These are phyloP conservation scores for Drosophila lowei DNA, from an alignment of 1,140 invertebrate genomes.

Conservation along the genomic window DNA sequence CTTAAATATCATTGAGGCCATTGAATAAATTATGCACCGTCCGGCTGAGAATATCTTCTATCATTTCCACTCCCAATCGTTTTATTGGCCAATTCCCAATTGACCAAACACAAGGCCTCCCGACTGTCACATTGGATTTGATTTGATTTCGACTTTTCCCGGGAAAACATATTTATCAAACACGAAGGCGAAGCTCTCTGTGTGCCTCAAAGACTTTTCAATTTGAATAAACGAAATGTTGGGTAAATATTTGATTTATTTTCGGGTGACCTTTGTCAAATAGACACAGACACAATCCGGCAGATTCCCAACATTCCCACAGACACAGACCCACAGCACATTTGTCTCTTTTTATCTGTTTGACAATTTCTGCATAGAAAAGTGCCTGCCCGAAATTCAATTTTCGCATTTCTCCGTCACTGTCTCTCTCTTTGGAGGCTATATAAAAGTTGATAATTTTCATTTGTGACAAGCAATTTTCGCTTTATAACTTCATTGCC, in stretches of 20 bases:
- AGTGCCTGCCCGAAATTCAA: conserved; percentile 55
- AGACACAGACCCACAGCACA: conserved; percentile 28
- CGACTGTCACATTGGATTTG: conserved; percentile 39
- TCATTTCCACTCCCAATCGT: conserved; percentile 32
- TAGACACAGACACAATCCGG: conserved; percentile 31
- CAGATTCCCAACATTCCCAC: conserved; percentile 6
- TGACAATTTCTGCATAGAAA: conserved; percentile 23
- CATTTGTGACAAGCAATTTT: conserved; percentile 72
- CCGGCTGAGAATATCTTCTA: conserved; percentile 15
- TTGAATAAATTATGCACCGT: conserved; percentile 41
- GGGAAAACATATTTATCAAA: conserved; percentile 69
- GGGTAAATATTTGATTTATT: conserved; percentile 79
- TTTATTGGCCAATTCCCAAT: conserved; percentile 51
- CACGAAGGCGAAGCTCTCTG: conserved; percentile 72
- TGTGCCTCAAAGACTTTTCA: conserved; percentile 62
- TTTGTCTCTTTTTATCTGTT: conserved; percentile 59
- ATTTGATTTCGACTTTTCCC: conserved; percentile 43
- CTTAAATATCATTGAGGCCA: conserved; percentile 32
- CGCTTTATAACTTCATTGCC: conserved; percentile 70
- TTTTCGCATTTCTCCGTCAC: conserved; percentile 42
- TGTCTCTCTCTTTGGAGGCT: neutral
- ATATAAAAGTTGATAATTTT: conserved; percentile 66
- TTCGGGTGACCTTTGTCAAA: conserved; percentile 75
- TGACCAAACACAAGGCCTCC: conserved; percentile 18
- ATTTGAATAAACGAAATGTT: conserved; percentile 71